Evolutionary conservation across 2,797 vertebrate genomes (phyloP).

Genomic region (Propithecus deckenii): DNA sequence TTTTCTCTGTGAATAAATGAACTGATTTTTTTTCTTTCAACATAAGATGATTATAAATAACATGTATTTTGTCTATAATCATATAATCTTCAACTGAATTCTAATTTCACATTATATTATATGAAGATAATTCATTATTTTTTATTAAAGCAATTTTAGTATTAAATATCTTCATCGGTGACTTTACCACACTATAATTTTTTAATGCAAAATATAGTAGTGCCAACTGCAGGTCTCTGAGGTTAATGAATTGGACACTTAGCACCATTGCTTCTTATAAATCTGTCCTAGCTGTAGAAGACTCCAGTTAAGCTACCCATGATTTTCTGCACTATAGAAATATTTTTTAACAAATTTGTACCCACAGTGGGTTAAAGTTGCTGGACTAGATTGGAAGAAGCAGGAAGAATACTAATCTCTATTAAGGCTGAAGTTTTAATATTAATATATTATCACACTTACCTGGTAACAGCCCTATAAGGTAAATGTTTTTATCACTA

Average conservation of each 20-base stretch:
- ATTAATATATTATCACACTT: not conserved
- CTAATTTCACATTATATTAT: not conserved
- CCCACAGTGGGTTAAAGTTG: not conserved
- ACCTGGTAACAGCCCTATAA: not conserved
- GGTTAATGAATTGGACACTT: not conserved
- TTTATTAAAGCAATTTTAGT: constrained; percentile 29
- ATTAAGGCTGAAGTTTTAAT: not conserved
- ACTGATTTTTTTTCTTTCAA: constrained; percentile 29
- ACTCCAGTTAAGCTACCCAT: not conserved
- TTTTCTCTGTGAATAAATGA: constrained; percentile 26
- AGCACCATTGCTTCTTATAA: not conserved
- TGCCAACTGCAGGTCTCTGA: not conserved
- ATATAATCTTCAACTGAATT: not conserved
- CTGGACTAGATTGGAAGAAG: not conserved
- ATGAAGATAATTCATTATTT: constrained; percentile 25
- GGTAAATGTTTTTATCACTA: not conserved
- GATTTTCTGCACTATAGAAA: not conserved
- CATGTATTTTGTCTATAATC: not conserved
- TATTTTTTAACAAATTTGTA: not conserved
- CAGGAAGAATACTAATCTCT: not conserved
- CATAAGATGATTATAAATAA: not conserved
- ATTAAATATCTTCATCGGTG: not conserved
- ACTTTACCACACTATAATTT: not conserved
- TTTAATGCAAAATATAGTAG: not conserved
- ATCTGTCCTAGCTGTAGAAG: not conserved